These are phyloP conservation scores for Gobius niger DNA, from an alignment of 2,113 vertebrate species.

Conservation along the genomic window DNA sequence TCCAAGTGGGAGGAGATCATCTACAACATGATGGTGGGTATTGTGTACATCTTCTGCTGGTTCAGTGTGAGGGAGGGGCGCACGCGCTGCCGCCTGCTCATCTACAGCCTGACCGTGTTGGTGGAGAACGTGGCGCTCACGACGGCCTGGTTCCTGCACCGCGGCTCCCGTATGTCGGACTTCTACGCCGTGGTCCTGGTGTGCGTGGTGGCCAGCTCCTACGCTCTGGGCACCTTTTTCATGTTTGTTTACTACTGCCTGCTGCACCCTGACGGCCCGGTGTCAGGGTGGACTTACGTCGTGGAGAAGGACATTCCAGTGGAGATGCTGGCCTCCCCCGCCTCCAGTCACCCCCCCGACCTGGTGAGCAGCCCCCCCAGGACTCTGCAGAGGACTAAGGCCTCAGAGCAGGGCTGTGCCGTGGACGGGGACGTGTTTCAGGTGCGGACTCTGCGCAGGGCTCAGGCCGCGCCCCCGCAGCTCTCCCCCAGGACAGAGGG, in stretches of 20 bases:
- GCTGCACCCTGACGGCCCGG: constrained; percentile 91
- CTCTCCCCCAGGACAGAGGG: constrained; percentile 85
- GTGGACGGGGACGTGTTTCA: constrained; percentile 88
- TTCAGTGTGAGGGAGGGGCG: constrained; percentile 97
- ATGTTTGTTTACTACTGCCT: constrained; percentile 99
- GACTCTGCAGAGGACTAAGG: constrained; percentile 96
- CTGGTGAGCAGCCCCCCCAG: constrained; percentile 89
- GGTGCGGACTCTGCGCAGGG: constrained; percentile 82
- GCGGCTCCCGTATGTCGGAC: constrained; percentile 77
- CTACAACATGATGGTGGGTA: constrained; percentile 99
- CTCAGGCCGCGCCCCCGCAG: constrained; percentile 72
- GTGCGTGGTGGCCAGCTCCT: constrained; percentile 92
- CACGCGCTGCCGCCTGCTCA: constrained; percentile 89
- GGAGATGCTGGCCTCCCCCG: constrained; percentile 62
- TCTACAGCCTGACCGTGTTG: constrained; percentile 89
- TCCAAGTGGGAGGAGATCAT: constrained; percentile 99
- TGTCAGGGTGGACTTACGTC: constrained; percentile 79
- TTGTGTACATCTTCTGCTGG: constrained; percentile 99
- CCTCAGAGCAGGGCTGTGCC: constrained; percentile 78
- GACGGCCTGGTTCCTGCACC: constrained; percentile 88
- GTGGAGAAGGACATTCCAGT: constrained; percentile 73
- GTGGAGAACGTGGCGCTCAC: constrained; percentile 90
- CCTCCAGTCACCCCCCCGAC: constrained; percentile 74
- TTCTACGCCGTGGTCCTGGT: constrained; percentile 89
- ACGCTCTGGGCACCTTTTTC: constrained; percentile 95